Base-by-base conservation (phyloP, 2,113 vertebrate genomes). In the Nycticorax nycticorax region DNA sequence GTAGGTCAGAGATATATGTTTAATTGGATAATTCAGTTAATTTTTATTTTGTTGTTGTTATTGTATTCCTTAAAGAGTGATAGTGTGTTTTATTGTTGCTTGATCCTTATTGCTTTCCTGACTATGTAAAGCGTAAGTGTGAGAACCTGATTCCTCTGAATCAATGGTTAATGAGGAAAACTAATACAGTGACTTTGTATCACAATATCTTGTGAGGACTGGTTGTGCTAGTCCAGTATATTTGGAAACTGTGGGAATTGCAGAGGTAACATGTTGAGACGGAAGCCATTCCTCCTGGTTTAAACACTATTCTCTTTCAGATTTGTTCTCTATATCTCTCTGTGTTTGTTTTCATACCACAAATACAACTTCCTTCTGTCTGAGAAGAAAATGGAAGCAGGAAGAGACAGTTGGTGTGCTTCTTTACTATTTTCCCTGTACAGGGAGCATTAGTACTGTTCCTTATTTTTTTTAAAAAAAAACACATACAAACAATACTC, bases 351-450 rank as follows among this genome's bases (percentile, higher is more conserved):
- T 76, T 92, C 28, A 20, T 88, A 23, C 8, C 33, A 26, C 64
- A 96, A 81, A 45, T 81, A 72, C 19, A 14, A 52, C 33, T 90
- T 72, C 18, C 10, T 67, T 71, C 50, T 57, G 22, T 24, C n/a
- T 55, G 76, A 78, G 76, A 83, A 96, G 37, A 89, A 95, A 95
- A 32, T 77, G 9, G 14, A 92, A 92, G 30, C 45, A 85, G n/a
- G 19, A 88, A 23, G 79, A 53, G 41, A 76, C 73, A 83, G 8
- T 28, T 88, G 21, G 16, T 80, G 37, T 81, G 22, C 55, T 92
- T 8, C 39, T 73, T 67, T 66, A 47, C 26, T 57, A 4, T 92
- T 91, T 57, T 57, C 12, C 30, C 8, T 50, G 18, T 56, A 21
- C 35, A 72, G 52, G 41, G 32, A 50, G 16, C 5, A 71, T 8